Evolutionary conservation across 53 echinoderm and acorn worm species (phyloP), one percentile per base, ranked within the genome.

Genomic region (Pentamera pediparva): DNA sequence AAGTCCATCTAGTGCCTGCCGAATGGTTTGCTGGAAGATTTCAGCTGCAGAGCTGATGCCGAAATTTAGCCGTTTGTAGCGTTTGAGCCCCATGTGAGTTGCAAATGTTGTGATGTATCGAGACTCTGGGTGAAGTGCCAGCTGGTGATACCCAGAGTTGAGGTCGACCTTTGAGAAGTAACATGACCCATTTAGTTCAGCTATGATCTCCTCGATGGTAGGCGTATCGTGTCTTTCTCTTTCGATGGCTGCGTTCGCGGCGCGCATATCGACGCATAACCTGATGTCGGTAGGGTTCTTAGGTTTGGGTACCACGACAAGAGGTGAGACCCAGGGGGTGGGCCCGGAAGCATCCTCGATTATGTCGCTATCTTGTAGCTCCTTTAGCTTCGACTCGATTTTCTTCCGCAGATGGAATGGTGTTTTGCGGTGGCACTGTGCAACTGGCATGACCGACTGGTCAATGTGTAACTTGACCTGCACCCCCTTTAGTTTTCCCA

Each of bases 381-480:
- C 47, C 29, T 76, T 28, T 3, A 87, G 55, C 58, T 91, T 81
- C 3, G 26, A 39, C 35, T 80, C 84, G 5, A 65, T 70, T 24
- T 91, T 83, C 32, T 84, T 53, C 12, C 80, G 48, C 4, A 83
- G 69, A 6, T 86, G 83, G 39, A 91, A 91, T 3, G 84, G 91
- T 18, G 86, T 86, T 27, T 79, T 52, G 9, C 76, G 62, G 37
- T 85, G 89, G 4, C 79, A 84, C 24, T 79, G 80, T 30, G 86
- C 70, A 2, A 90, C 77, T 10, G 90, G 90, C 36, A 28, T 36
- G 17, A 69, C 69, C 0, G 40, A 26, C 32, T 69, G 1, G 32
- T 69, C 48, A 69, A 69, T 69, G 43, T 69, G 69, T 40, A 69
- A 26, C 45, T 69, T 69, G 0, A 43, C 49, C 30, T 17, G 0